Evolutionary conservation across 2,888 invertebrate genomes (phyloP), one percentile per base, ranked within the genome.

Genomic region (Galeopsomyia nigrocyanea): DNA sequence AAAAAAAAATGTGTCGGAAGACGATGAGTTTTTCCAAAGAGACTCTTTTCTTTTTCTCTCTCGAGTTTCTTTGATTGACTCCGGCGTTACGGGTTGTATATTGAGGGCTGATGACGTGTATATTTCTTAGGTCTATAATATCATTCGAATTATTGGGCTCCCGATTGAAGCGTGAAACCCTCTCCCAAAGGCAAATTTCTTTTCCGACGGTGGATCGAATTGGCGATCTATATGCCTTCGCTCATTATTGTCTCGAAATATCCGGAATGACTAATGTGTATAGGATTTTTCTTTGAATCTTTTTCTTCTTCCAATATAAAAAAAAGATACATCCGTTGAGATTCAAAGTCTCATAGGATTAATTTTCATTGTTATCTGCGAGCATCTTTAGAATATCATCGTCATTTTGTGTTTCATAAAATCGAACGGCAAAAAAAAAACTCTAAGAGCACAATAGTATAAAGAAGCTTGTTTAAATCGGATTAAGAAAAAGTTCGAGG

Each of bases 191-290:
- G 31, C 57, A 47, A 72, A 72, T 67, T 63, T 67, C 63, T 56
- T 66, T 66, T 26, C 21, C 21, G 65, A 46, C 46, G 58, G 51
- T n/a, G 26, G 39, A 51, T 17, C 51, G 17, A 21, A 19, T 60
- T 66, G 50, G 9, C 60, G 56, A 60, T 56, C 72, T 50, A 68
- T 61, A 49, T 55, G n/a, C 13, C 17, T 26, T 9, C 39, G 9
- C 26, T 67, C 49, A 66, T 72, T 58, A 47, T 62, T 39, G 13
- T 13, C 39, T 67, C 39, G 51, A 16, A 7, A 31, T 3, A 10
- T 7, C 19, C 49, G 50, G 16, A 63, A 22, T 64, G 72, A 68
- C 68, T 73, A 73, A 68, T 73, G 49, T n/a, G n/a, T n/a, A n/a
- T 19, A n/a, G 22, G 47, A 53, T 51, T 63, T 7, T 53, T 63